These are phyloP conservation scores for Agriotes lineatus DNA, from an alignment of 2,888 invertebrate genomes.

Conservation along the genomic window DNA sequence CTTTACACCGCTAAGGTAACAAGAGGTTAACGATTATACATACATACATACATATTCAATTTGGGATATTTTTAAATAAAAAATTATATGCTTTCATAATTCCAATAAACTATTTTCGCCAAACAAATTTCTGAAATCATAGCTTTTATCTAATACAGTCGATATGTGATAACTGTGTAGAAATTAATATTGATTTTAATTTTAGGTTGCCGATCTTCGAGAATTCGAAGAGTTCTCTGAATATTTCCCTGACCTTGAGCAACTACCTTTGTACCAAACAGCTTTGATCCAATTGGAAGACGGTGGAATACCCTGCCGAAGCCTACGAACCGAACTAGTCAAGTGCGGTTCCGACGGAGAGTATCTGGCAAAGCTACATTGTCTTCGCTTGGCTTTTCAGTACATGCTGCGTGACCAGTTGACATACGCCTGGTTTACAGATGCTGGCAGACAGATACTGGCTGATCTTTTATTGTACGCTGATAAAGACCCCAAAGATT, in stretches of 20 bases:
- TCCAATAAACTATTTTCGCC: too few relatives aligned
- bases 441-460: slow-evolving; percentile 89
- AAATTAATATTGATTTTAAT: too few relatives aligned
- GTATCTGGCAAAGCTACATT: slow-evolving; percentile 95
- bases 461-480: slow-evolving; percentile 89
- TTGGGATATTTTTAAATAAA: too few relatives aligned
- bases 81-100: too few relatives aligned
- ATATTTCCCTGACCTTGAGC: slow-evolving; percentile 81
- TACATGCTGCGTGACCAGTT: slow-evolving; percentile 78
- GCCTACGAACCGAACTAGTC: slow-evolving; percentile 87
- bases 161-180: too few relatives aligned
- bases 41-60: too few relatives aligned
- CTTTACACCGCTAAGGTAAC: too few relatives aligned
- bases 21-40: too few relatives aligned
- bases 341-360: slow-evolving; percentile 92
- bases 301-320: slow-evolving; percentile 75
- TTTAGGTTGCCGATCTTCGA: slow-evolving; percentile 84
- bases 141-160: too few relatives aligned
- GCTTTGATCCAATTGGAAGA: slow-evolving; percentile 87
- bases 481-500: slow-evolving; percentile 96
- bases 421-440: slow-evolving; percentile 85
- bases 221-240: slow-evolving; percentile 91
- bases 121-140: too few relatives aligned
- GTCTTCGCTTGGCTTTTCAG: slow-evolving; percentile 90
- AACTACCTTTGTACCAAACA: slow-evolving; percentile 86